Evolutionary conservation across 1,140 invertebrate species (phyloP).

Genomic region (Radopholus similis): DNA sequence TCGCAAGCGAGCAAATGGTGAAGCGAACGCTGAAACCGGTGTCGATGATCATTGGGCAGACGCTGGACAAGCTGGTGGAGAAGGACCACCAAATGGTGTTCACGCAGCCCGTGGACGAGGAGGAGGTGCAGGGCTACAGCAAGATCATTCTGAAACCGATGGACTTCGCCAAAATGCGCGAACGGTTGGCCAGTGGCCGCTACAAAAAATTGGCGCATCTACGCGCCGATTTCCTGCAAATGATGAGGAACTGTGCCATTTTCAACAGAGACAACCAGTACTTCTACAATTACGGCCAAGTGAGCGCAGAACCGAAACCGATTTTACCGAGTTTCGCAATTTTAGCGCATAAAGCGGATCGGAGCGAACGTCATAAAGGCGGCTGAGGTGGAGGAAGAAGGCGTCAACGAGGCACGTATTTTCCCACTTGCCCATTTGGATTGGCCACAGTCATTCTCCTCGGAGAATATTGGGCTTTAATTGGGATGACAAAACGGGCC

Average conservation of each 20-base stretch:
- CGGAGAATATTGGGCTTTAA: no score
- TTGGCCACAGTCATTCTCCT: neutral
- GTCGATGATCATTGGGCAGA: constrained; percentile 10
- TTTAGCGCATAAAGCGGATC: constrained; percentile 12
- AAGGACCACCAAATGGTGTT: constrained; percentile 47
- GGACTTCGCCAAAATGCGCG: constrained; percentile 32
- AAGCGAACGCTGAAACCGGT: constrained; percentile 29
- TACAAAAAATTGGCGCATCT: constrained; percentile 34
- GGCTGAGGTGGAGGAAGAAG: constrained; percentile 27
- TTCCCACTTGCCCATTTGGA: neutral
- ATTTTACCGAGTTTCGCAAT: neutral
- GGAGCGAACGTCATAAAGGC: constrained; percentile 26
- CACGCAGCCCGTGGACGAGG: constrained; percentile 33
- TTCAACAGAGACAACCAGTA: constrained; percentile 33
- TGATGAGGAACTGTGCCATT: constrained; percentile 38
- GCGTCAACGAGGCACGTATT: constrained; percentile 16
- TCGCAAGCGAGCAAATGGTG: constrained; percentile 34
- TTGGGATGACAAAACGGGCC: no score
- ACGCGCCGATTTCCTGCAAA: constrained; percentile 29
- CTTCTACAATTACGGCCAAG: constrained; percentile 31
- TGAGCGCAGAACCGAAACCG: constrained; percentile 9
- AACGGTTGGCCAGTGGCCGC: constrained; percentile 20
- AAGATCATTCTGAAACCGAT: constrained; percentile 33
- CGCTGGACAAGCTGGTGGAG: constrained; percentile 34
- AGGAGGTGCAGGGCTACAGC: constrained; percentile 36